phyloP scores from a whole-genome alignment of 1,140 invertebrate genomes.

The Psix sp. region DNA sequence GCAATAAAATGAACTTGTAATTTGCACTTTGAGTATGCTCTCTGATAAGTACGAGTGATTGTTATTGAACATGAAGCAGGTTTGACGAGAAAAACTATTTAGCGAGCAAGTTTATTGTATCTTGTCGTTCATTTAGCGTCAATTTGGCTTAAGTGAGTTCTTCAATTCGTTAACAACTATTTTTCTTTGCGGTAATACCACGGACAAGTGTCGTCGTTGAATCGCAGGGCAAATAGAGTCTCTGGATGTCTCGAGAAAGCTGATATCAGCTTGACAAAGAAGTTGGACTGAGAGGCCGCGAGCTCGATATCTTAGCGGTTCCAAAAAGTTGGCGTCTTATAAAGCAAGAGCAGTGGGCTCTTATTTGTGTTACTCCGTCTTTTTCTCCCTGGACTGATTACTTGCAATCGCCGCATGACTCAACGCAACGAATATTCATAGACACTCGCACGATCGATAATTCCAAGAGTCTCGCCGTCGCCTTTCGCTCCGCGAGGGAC shows the following conservation, averaged over 20 bases:
- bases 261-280: conserved; percentile 45
- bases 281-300: conserved; percentile 30
- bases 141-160: too few relatives aligned
- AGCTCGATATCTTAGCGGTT: conserved; percentile 23
- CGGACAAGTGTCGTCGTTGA: conserved; percentile 33
- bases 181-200: conserved; percentile 21
- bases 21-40: too few relatives aligned
- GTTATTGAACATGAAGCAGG: too few relatives aligned
- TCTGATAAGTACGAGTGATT: too few relatives aligned
- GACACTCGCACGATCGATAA: conserved; percentile 61
- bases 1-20: too few relatives aligned
- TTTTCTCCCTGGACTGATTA: conserved; percentile 25
- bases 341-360: conserved; percentile 4
- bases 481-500: conserved; percentile 43
- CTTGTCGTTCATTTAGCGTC: too few relatives aligned
- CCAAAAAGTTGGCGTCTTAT: conserved; percentile 1
- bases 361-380: conserved; percentile 16
- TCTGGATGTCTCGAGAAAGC: conserved; percentile 44
- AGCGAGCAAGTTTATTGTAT: too few relatives aligned
- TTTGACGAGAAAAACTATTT: too few relatives aligned
- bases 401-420: conserved; percentile 62
- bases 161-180: conserved; percentile 43
- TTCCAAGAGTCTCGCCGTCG: conserved; percentile 44
- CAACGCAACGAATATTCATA: conserved; percentile 61
- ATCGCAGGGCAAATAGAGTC: conserved; percentile 30